A percentile compares a stretch with the other conserved stretches of the same genome.
phyloP scores from a whole-genome alignment of 2,797 vertebrate species.

The Lerista edwardsae region DNA sequence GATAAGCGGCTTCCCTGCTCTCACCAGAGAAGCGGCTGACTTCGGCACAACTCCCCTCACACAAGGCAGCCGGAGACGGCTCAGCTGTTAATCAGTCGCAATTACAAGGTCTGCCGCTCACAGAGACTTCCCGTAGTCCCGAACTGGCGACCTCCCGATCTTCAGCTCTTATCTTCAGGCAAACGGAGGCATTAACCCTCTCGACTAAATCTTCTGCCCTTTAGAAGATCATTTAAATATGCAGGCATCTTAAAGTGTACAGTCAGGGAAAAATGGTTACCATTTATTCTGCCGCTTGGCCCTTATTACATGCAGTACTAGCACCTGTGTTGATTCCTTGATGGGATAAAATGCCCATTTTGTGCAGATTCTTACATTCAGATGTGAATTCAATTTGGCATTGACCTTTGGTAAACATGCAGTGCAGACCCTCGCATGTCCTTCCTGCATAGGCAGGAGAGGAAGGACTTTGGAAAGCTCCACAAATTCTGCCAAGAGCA shows the following conservation, averaged over 20 bases:
- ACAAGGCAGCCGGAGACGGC: too few species aligned
- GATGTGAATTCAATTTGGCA: not conserved
- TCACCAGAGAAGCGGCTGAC: too few species aligned
- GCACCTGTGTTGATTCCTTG: not conserved
- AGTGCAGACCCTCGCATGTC: not conserved
- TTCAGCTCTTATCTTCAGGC: too few species aligned
- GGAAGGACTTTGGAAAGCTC: not conserved
- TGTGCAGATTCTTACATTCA: conserved; percentile 2
- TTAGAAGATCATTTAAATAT: not conserved
- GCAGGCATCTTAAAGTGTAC: not conserved
- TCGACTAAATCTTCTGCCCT: too few species aligned
- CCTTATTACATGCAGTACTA: not conserved
- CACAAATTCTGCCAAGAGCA: not conserved
- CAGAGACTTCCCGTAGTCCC: too few species aligned
- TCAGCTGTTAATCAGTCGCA: too few species aligned
- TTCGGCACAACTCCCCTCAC: too few species aligned
- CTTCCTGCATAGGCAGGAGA: not conserved
- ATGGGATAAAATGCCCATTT: not conserved
- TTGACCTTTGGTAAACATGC: not conserved
- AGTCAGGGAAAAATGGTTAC: not conserved
- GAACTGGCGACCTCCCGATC: too few species aligned
- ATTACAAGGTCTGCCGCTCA: too few species aligned
- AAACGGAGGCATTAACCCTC: too few species aligned
- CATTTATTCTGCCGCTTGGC: not conserved
- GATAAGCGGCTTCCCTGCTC: too few species aligned